Conservation (phyloP, 2,888 invertebrate species). For the Clitarchus hookeri region DNA sequence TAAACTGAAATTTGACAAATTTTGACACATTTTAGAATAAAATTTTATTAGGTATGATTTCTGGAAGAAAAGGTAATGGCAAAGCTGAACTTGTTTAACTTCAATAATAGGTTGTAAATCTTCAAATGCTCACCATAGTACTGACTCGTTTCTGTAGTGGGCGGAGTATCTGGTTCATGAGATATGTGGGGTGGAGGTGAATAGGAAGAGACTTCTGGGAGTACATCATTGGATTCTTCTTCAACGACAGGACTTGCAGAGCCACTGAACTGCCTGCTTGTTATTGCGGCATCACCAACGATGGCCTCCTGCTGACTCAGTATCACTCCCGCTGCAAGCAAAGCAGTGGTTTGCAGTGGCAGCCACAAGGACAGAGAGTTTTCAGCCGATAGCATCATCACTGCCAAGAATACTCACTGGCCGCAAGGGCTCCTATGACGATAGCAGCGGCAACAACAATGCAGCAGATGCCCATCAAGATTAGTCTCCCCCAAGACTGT, state of each 20-base stretch:
- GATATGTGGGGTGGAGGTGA: conserved; percentile 53
- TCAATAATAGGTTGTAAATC: no score
- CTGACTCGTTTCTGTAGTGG: conserved; percentile 60
- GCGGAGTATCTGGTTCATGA: conserved; percentile 50
- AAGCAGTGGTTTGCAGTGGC: conserved; percentile 3
- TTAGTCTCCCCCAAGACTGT: conserved; percentile 66
- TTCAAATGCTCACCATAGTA: conserved; percentile 59
- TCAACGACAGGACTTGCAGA: conserved; percentile 27
- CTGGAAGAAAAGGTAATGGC: no score
- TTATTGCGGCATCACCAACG: conserved; percentile 58
- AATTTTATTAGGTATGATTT: no score
- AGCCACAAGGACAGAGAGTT: no score
- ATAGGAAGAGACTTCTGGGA: conserved; percentile 46
- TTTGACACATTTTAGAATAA: no score
- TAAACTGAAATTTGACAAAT: no score
- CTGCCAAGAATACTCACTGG: conserved; percentile 62
- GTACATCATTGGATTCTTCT: conserved; percentile 40
- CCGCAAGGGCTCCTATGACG: conserved; percentile 73
- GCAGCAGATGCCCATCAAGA: conserved; percentile 72
- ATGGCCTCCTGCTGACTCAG: conserved; percentile 66
- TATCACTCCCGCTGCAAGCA: conserved; percentile 68
- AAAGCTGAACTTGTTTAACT: no score
- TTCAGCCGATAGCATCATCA: no score
- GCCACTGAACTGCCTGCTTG: conserved; percentile 63
- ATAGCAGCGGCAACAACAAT: conserved; percentile 68